These are phyloP conservation scores for Callyntrura sp. DNA, from an alignment of 2,888 invertebrate species.

Conservation along the genomic window DNA sequence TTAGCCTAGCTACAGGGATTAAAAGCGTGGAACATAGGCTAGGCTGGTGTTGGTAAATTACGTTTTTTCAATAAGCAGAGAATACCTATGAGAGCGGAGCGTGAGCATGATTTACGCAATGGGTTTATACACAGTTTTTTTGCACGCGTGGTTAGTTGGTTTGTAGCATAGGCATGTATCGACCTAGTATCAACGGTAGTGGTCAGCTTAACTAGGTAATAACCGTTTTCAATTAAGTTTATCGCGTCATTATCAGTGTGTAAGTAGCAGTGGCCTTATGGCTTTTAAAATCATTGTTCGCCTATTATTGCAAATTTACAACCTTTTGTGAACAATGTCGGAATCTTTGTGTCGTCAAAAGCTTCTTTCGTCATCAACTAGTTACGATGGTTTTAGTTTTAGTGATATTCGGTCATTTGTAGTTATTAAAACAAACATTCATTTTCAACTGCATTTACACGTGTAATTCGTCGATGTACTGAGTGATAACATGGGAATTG, in stretches of 20 bases:
- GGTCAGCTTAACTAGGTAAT: slow-evolving; percentile 1
- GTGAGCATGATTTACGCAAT: slow-evolving; percentile 1
- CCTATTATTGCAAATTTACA: slow-evolving; percentile 17
- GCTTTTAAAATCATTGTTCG: slow-evolving; percentile 19
- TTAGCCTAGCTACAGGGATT: background rate
- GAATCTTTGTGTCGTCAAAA: slow-evolving; percentile 14
- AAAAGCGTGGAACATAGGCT: background rate
- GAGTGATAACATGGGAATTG: background rate
- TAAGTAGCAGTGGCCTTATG: background rate
- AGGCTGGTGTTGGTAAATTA: background rate
- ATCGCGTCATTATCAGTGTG: slow-evolving; percentile 49
- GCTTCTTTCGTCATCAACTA: no score
- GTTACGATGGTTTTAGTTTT: background rate
- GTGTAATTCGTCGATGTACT: background rate
- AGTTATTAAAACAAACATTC: background rate
- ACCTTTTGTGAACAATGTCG: background rate
- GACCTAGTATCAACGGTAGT: slow-evolving; percentile 10
- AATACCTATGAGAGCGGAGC: background rate
- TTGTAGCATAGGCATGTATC: background rate
- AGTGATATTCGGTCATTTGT: background rate
- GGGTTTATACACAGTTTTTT: background rate
- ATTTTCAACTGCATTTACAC: background rate
- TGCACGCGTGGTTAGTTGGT: slow-evolving; percentile 8
- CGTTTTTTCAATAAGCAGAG: background rate
- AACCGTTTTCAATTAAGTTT: slow-evolving; percentile 61